Evolutionary conservation across 2,113 vertebrate species (phyloP).

Genomic region (Mustela nigripes): DNA sequence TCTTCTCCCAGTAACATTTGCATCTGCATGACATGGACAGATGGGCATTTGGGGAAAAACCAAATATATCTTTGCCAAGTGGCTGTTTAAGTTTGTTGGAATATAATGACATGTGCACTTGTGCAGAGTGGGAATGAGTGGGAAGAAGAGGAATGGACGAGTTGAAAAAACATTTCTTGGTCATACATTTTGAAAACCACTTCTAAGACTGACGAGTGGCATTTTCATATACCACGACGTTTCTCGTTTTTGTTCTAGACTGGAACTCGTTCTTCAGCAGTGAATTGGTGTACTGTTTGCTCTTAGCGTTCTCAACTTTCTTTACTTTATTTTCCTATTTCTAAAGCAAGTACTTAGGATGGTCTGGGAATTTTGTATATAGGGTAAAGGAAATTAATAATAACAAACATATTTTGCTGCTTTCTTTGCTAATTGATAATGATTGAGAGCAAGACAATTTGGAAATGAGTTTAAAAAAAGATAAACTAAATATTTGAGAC

Average conservation of each 20-base stretch:
- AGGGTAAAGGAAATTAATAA: slow-evolving; percentile 28
- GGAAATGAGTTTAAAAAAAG: slow-evolving; percentile 30
- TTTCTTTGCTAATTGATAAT: slow-evolving; percentile 53
- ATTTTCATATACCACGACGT: background rate
- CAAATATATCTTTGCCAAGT: background rate
- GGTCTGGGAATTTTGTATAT: background rate
- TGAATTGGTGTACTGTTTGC: background rate
- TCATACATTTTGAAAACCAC: slow-evolving; percentile 23
- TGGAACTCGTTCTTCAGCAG: background rate
- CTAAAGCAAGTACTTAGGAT: slow-evolving; percentile 13
- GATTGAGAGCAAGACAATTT: slow-evolving; percentile 55
- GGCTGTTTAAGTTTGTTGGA: background rate
- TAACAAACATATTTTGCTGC: background rate
- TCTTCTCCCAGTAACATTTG: background rate
- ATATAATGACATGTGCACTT: background rate
- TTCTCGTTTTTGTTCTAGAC: background rate
- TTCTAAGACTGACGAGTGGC: background rate
- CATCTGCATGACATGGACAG: background rate
- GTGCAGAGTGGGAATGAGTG: background rate
- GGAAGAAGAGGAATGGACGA: background rate
- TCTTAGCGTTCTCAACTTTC: background rate
- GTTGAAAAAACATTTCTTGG: background rate
- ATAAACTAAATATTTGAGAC: slow-evolving; percentile 17
- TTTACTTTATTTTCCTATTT: background rate
- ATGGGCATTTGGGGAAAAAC: background rate